These are phyloP conservation scores for Pangasius mekongensis DNA, from an alignment of 2,797 vertebrate genomes.

Conservation along the genomic window DNA sequence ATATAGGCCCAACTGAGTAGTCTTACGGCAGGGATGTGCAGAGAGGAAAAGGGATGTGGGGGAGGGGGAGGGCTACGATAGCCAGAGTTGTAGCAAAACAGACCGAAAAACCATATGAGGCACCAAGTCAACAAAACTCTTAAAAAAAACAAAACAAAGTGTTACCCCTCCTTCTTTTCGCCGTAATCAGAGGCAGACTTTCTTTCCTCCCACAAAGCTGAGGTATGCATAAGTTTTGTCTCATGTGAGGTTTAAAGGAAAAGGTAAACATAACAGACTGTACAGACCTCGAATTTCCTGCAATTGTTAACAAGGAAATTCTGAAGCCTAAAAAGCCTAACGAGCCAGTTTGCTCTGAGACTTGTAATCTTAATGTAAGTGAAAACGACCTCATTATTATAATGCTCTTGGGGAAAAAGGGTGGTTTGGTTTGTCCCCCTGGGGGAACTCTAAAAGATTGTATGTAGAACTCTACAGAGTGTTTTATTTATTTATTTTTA, in stretches of 20 bases:
- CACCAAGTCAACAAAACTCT: constrained; percentile 53
- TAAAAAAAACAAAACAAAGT: constrained; percentile 55
- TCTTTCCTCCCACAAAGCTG: constrained; percentile 15
- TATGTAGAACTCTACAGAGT: not conserved
- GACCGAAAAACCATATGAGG: constrained; percentile 45
- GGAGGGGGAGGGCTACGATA: constrained; percentile 27
- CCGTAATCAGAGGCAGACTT: constrained; percentile 38
- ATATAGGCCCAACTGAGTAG: constrained; percentile 56
- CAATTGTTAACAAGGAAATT: constrained; percentile 54
- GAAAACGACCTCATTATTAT: not conserved
- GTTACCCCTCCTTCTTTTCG: constrained; percentile 32
- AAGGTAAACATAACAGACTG: constrained; percentile 25
- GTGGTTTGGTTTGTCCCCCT: not conserved
- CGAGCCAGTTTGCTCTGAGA: not conserved
- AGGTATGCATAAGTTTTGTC: constrained; percentile 37
- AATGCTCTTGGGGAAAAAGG: not conserved
- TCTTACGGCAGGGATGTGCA: constrained; percentile 48
- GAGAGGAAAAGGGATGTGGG: constrained; percentile 44
- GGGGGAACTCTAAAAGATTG: not conserved
- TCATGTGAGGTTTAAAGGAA: constrained; percentile 1
- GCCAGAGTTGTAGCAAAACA: constrained; percentile 41
- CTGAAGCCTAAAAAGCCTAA: not conserved
- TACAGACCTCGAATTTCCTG: constrained; percentile 44
- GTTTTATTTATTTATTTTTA: too few relatives aligned
- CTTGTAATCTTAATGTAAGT: not conserved